Evolutionary conservation across 1,140 invertebrate genomes (phyloP), one percentile per base, ranked within the genome.

Genomic region (Aphelenchoides besseyi): DNA sequence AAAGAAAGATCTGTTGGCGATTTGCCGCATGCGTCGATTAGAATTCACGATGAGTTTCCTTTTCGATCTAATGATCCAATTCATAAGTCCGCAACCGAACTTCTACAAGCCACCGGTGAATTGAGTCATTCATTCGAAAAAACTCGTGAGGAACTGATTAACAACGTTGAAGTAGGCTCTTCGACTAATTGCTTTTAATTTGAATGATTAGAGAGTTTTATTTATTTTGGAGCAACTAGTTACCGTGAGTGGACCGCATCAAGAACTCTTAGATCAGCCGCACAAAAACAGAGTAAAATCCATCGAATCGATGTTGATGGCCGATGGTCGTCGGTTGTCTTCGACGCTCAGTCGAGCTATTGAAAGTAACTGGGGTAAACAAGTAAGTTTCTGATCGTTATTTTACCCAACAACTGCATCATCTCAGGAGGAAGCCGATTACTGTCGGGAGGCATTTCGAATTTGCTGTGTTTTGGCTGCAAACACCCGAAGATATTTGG

Each of bases 21-120:
- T 3, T 48, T 18, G 3, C 23, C 61, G 30, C 18, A 3, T 2
- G 2, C 30, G n/a, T 63, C 61, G 28, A 67, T 57, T 26, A 2
- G 26, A n/a, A 2, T 18, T 28, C 35, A 41, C 8, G 29, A 9
- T 26, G 64, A 33, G 35, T 2, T 26, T 5, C 29, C 37, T 28
- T 26, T 37, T 2, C 73, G 74, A 1, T 37, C 35, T 8, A 52
- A 29, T 33, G 74, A 75, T 41, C 28, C 54, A 16, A 35, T 75
- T 52, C 69, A 75, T 61, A 48, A 35, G 30, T 53, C 73, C 2
- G 74, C 1, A 18, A 53, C 12, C 57, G 57, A 61, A 16, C 57
- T 61, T 12, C 16, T n/a, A 16, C 16, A 61, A 12, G 57, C 16
- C 12, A 61, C 16, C 57, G 41, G 16, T 18, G 57, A 61, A 18